Evolutionary conservation across 2,888 invertebrate genomes (phyloP).

Genomic region (Stenodera caucasica): DNA sequence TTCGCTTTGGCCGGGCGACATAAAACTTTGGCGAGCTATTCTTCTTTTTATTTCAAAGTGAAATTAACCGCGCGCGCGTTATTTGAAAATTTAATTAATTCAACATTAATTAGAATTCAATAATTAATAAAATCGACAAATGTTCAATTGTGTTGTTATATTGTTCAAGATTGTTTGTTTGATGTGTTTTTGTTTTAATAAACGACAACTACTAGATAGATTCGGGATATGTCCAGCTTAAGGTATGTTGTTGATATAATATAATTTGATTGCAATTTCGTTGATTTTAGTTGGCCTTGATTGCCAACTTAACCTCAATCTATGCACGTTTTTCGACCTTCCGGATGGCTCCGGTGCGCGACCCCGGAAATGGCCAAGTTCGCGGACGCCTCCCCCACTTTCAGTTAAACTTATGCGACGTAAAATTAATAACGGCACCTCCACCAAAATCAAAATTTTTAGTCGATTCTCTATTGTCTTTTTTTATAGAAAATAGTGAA

Average conservation of each 20-base stretch:
- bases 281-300: constrained; percentile 40
- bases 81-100: constrained; percentile 35
- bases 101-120: too few species aligned
- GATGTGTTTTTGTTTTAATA: constrained; percentile 25
- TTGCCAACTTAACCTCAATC: constrained; percentile 42
- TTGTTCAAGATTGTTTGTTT: constrained; percentile 32
- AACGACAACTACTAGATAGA: constrained; percentile 35
- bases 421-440: not conserved
- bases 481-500: too few species aligned
- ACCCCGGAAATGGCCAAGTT: constrained; percentile 29
- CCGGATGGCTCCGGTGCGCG: constrained; percentile 20
- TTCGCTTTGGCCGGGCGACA: constrained; percentile 45
- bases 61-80: constrained; percentile 38
- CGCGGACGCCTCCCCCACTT: constrained; percentile 5
- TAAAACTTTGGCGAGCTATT: constrained; percentile 43
- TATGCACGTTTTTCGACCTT: constrained; percentile 36
- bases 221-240: constrained; percentile 41
- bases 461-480: too few species aligned
- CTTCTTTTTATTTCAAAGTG: constrained; percentile 9
- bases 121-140: constrained; percentile 30
- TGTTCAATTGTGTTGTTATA: constrained; percentile 38
- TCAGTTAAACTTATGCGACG: too few species aligned
- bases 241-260: constrained; percentile 37
- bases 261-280: not conserved
- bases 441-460: not conserved